phyloP scores from a whole-genome alignment of 2,888 invertebrate genomes.

The Taphrorychus bicolor region DNA sequence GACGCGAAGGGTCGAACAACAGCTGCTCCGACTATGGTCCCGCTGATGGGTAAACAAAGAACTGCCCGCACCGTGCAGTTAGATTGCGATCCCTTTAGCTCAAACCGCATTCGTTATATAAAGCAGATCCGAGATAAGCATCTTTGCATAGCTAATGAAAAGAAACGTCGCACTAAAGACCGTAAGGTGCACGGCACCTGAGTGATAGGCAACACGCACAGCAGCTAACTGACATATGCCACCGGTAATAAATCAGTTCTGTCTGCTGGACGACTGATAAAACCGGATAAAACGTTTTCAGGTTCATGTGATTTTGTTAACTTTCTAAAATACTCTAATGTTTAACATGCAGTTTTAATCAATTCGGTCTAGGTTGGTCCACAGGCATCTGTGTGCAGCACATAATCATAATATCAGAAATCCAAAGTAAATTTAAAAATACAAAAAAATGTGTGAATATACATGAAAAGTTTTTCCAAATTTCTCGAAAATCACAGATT shows the following conservation, averaged over 20 bases:
- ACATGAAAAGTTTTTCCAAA: no score
- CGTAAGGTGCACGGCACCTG: constrained; percentile 3
- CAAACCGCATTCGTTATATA: constrained; percentile 12
- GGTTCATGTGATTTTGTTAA: no score
- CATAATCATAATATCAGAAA: no score
- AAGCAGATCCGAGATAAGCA: constrained; percentile 15
- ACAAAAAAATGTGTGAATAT: no score
- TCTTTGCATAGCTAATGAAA: constrained; percentile 22
- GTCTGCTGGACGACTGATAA: not conserved
- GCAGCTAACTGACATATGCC: not conserved
- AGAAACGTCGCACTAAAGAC: constrained; percentile 4
- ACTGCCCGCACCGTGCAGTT: not conserved
- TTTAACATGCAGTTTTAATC: no score
- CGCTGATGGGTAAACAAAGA: not conserved
- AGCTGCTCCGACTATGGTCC: not conserved
- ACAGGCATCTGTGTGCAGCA: no score
- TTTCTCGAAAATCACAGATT: no score
- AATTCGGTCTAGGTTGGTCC: no score
- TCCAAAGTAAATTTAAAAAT: no score
- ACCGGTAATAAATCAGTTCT: not conserved
- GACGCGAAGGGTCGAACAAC: not conserved
- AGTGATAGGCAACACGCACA: constrained; percentile 11
- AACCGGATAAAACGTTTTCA: no score
- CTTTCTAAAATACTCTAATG: no score
- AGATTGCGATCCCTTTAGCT: not conserved